Base-by-base conservation (phyloP, 2,113 vertebrate species). In the Chaetops frenatus region DNA sequence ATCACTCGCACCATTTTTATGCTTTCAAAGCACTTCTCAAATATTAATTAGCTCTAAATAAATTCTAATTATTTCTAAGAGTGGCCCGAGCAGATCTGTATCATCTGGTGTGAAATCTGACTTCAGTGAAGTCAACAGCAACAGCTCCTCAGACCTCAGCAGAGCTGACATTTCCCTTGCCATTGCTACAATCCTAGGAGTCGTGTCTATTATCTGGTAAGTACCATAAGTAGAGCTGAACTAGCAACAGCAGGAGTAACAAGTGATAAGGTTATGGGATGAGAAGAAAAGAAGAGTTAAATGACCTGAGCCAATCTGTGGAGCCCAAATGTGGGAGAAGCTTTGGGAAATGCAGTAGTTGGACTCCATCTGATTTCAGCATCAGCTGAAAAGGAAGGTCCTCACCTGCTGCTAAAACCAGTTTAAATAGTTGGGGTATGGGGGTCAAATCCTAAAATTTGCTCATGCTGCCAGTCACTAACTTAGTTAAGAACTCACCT, bases 91-190 rank as follows among this genome's bases (percentile, higher is more conserved):
- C 71, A 95, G 90, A 95, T 92, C 94, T 84, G 69, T 60, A 95
- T 95, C 92, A 93, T 88, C 90, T 96, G 94, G 93, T 93, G 94
- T 80, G 92, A 96, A 96, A 96, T 85, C 60, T 94, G 76, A 94
- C 88, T 94, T 88, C 27, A 85, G 67, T 60, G 54, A 86, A 94
- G 93, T 78, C 96, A 93, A 66, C 71, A 86, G 95, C 78, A 94
- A 73, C 90, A 90, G 94, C 70, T 95, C 74, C 92, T 90, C 64
- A 93, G 92, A 77, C 91, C 93, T 54, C 93, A 86, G 72, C 47
- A 44, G 58, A 90, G 54, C 60, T 81, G 67, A 80, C 58, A 66
- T 83, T 90, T 88, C 87, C 69, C 54, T 85, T 66, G 8, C 84
- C 90, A 53, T 7, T 48, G 61, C 66, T 72, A 38, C 92, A 90